Evolutionary conservation across 2,113 vertebrate genomes (phyloP).

Genomic region (Coracopsis vasa): DNA sequence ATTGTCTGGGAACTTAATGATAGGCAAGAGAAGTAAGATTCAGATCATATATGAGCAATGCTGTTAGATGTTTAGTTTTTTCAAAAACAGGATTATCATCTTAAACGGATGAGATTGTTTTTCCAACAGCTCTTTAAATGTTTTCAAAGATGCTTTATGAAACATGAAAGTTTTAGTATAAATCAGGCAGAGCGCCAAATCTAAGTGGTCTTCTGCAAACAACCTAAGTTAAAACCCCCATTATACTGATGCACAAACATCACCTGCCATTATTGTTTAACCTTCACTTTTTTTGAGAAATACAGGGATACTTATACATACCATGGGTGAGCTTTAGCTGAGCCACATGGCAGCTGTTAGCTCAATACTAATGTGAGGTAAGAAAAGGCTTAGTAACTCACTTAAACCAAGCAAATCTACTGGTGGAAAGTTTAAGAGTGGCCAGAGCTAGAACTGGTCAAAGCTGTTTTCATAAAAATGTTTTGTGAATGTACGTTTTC

Average conservation of each 20-base stretch:
- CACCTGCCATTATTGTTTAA: not conserved
- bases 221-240: not conserved
- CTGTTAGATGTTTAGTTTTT: not conserved
- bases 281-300: not conserved
- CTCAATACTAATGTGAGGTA: not conserved
- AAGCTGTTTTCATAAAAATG: not conserved
- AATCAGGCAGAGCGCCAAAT: constrained; percentile 1
- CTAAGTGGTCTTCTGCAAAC: constrained; percentile 22
- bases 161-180: not conserved
- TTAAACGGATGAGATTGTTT: not conserved
- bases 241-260: not conserved
- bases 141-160: not conserved
- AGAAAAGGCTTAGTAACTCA: not conserved
- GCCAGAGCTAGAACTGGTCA: not conserved
- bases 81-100: not conserved
- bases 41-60: not conserved
- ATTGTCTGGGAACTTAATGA: not conserved
- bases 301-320: not conserved
- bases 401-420: not conserved
- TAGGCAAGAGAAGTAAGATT: not conserved
- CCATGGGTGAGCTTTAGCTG: not conserved
- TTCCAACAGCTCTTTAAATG: not conserved
- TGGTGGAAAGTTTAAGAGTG: not conserved
- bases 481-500: not conserved
- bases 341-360: not conserved